Base-by-base conservation (phyloP, 2,113 vertebrate species). In the Nycticebus coucang region DNA sequence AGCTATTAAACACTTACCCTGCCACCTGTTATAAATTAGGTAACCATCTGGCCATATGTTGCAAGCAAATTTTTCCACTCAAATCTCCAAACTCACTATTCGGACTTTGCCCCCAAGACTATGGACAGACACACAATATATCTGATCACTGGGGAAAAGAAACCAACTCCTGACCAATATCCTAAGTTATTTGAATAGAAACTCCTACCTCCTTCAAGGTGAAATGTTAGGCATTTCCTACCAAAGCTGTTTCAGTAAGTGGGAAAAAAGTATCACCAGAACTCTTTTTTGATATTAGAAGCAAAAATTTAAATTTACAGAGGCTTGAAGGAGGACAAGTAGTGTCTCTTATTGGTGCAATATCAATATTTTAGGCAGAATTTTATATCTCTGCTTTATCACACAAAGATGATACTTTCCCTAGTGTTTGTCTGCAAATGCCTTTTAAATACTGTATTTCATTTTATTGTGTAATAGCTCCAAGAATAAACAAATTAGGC, bases 401-500 rank as follows among this genome's bases (percentile, higher is more conserved):
- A 84, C 0, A 26, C 18, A 30, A 74, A 13, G 53, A 6, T 77
- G 35, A 95, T 69, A 79, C 89, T 71, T 85, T 22, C 26, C 26
- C 9, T 62, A 26, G n/a, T 14, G 2, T 81, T 87, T 74, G n/a
- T 12, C 19, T 78, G 10, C 26, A 55, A 30, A 8, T 71, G 19
- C 37, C 30, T 90, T 96, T 78, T 80, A 85, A 84, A 95, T 50
- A 68, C 7, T 57, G 35, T 33, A 66, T 41, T 88, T 55, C 6
- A 80, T 87, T 75, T 89, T n/a, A 91, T 7, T 81, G 26, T 82
- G 74, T 5, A 26, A 69, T 24, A 91, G 30, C n/a, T 69, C 68
- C 35, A 68, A 78, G 79, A 91, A 83, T 59, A 95, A 96, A 89
- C 37, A 88, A 95, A 66, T 79, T 50, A 83, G 69, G 75, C 75